Evolutionary conservation across 1,140 invertebrate genomes (phyloP).

Genomic region (Dermatophagoides farinae): DNA sequence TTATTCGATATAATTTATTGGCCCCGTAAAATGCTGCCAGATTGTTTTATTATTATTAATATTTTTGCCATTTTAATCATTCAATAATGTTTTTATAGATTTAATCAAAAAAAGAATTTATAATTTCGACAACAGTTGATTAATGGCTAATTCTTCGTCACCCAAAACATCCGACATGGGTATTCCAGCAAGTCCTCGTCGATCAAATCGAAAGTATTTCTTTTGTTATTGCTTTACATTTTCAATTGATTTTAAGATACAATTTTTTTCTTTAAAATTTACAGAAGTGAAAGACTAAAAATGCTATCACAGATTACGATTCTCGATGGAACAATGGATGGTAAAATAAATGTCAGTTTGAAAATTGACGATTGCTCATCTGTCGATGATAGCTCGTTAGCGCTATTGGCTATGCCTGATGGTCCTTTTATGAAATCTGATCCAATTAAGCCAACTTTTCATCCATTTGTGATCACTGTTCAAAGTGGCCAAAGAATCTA

Average conservation of each 20-base stretch:
- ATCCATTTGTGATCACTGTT: slow-evolving; percentile 87
- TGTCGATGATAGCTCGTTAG: slow-evolving; percentile 14
- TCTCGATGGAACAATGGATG: slow-evolving; percentile 3
- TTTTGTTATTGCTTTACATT: background rate
- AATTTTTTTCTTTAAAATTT: background rate
- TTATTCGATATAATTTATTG: too few species aligned
- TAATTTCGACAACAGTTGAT: too few species aligned
- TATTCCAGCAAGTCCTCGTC: background rate
- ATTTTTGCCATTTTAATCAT: too few species aligned
- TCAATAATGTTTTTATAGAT: too few species aligned
- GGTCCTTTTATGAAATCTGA: slow-evolving; percentile 1
- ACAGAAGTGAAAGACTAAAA: background rate
- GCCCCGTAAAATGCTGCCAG: too few species aligned
- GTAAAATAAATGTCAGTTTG: background rate
- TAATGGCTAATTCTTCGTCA: too few species aligned
- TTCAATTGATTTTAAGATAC: background rate
- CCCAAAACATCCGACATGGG: background rate
- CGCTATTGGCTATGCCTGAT: slow-evolving; percentile 13
- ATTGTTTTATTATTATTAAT: too few species aligned
- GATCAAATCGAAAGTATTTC: background rate
- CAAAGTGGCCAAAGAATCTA: slow-evolving; percentile 84
- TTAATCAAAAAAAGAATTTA: too few species aligned
- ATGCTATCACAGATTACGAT: slow-evolving; percentile 2
- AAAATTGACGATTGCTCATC: slow-evolving; percentile 8
- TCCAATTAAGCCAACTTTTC: slow-evolving; percentile 47